phyloP scores from a whole-genome alignment of 2,888 invertebrate genomes.

The Dasysyrphus albostriatus region DNA sequence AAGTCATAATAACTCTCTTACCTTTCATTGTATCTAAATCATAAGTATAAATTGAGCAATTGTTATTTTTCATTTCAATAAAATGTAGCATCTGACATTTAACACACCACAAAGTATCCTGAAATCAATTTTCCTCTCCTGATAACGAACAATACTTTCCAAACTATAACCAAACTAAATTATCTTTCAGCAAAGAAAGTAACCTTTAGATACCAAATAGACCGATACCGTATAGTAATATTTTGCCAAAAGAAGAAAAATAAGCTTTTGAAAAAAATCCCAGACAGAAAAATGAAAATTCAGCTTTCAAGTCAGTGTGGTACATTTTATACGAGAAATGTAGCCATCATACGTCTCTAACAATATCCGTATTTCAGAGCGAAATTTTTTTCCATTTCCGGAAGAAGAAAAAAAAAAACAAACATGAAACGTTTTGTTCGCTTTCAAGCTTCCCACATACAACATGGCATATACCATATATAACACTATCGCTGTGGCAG shows the following conservation, averaged over 20 bases:
- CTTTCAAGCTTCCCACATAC: slow-evolving; percentile 27
- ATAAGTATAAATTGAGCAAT: slow-evolving; percentile 28
- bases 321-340: slow-evolving; percentile 8
- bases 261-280: slow-evolving; percentile 15
- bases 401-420: not conserved
- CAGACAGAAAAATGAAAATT: slow-evolving; percentile 25
- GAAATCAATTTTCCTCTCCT: slow-evolving; percentile 33
- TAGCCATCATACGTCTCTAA: slow-evolving; percentile 45
- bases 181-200: slow-evolving; percentile 41
- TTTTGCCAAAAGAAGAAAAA: slow-evolving; percentile 39
- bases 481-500: slow-evolving; percentile 49
- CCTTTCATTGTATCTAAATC: not conserved
- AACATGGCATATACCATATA: not conserved
- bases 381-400: slow-evolving; percentile 61
- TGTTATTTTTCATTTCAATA: slow-evolving; percentile 6
- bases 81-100: slow-evolving; percentile 37
- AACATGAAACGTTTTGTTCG: slow-evolving; percentile 72
- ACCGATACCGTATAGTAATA: not conserved
- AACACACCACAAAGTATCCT: slow-evolving; percentile 44
- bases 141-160: slow-evolving; percentile 36
- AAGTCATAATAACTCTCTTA: not conserved
- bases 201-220: not conserved
- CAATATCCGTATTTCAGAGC: slow-evolving; percentile 60
- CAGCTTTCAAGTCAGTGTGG: slow-evolving; percentile 14
- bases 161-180: slow-evolving; percentile 60